Evolutionary conservation across 1,140 invertebrate species (phyloP), one percentile per base, ranked within the genome.

Genomic region (Bombus vancouverensis): DNA sequence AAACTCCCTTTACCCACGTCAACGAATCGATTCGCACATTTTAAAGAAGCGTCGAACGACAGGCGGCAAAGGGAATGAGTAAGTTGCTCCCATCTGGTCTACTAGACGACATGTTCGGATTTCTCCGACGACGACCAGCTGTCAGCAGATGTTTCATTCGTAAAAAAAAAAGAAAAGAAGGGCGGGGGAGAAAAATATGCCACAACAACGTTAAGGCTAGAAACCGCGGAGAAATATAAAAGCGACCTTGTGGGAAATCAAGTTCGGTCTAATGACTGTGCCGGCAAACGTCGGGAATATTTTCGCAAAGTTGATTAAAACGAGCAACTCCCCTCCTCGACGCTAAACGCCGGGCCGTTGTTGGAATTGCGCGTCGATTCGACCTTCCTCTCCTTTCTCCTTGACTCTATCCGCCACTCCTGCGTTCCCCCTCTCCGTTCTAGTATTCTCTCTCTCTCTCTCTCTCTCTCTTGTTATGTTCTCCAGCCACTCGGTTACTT

Each of bases 301-400:
- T 91, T 92, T 89, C 86, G 59, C 81, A 81, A 72, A 90, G 73
- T 90, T 90, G 89, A 91, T 92, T 91, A 91, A 91, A 90, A 88
- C 85, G 78, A 81, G 81, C 77, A 83, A 68, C 76, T 71, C 37
- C 78, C 79, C n/a, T 37, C 34, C 65, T 59, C 76, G 62, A 37
- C 59, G 77, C 53, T 78, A 66, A 84, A 89, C 71, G 73, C 32
- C 28, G 25, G 57, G 68, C 65, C 85, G 59, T 88, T 75, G 15
- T 88, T 59, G 77, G 37, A 66, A 34, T 39, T 87, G 53, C 74
- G 42, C n/a, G 15, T n/a, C 18, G 53, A 18, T 47, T 32, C 44
- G 34, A 57, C n/a, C 22, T 80, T 66, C n/a, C 10, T 70, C n/a
- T 66, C 42, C 34, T 65, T 62, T 32, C 28, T 28, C 12, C 62